Conservation (phyloP, 2,888 invertebrate genomes). For the Dimorphilus gyrociliatus region DNA sequence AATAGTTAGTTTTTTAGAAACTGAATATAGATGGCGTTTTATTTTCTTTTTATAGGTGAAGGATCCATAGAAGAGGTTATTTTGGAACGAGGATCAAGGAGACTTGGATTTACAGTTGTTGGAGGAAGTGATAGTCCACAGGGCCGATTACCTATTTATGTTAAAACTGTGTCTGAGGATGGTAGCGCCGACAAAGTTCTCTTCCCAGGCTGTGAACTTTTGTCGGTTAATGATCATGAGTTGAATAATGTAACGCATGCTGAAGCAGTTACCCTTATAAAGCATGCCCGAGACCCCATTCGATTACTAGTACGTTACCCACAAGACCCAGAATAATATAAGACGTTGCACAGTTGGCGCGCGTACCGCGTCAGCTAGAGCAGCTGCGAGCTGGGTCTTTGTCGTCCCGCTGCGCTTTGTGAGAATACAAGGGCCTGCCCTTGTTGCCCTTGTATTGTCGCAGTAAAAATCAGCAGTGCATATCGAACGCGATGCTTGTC, state of each 20-base stretch:
- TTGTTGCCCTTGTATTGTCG: too few relatives aligned
- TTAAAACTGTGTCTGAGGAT: slow-evolving; percentile 45
- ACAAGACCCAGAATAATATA: too few relatives aligned
- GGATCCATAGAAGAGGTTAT: slow-evolving; percentile 37
- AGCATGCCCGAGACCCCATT: slow-evolving; percentile 6
- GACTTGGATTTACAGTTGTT: slow-evolving; percentile 45
- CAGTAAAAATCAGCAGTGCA: too few relatives aligned
- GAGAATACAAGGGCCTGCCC: too few relatives aligned
- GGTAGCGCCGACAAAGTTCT: slow-evolving; percentile 49
- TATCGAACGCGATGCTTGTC: too few relatives aligned
- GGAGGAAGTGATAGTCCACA: slow-evolving; percentile 42
- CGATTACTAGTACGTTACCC: too few relatives aligned
- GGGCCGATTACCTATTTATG: slow-evolving; percentile 44
- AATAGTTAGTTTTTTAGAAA: slow-evolving; percentile 4
- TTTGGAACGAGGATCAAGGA: slow-evolving; percentile 41
- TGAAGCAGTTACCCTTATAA: slow-evolving; percentile 35
- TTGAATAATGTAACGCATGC: slow-evolving; percentile 34
- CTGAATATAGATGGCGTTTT: slow-evolving; percentile 2
- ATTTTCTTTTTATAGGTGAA: slow-evolving; percentile 9
- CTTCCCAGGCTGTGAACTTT: too few relatives aligned
- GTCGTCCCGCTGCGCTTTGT: too few relatives aligned
- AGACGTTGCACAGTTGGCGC: too few relatives aligned
- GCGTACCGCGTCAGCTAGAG: too few relatives aligned
- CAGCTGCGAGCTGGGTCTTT: too few relatives aligned
- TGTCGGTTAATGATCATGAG: slow-evolving; percentile 29